These are phyloP conservation scores for Stomatorhinus ivindoensis DNA, from an alignment of 2,113 vertebrate species.

Conservation along the genomic window DNA sequence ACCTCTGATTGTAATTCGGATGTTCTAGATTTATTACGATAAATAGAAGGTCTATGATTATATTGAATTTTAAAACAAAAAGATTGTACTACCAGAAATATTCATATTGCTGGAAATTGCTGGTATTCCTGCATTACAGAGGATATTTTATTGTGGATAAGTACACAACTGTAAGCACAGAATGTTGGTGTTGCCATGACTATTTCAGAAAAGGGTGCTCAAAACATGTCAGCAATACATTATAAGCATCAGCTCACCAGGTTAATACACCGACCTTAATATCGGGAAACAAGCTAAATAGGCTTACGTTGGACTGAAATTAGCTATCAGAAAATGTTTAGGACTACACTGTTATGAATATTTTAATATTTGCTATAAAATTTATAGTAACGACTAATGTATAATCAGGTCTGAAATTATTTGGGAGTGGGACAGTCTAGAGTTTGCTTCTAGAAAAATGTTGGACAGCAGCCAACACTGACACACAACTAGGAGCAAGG, in stretches of 20 bases:
- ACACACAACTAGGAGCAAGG: neutral
- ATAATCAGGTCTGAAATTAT: neutral
- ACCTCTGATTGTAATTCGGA: neutral
- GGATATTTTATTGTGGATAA: neutral
- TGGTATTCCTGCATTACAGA: neutral
- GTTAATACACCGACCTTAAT: neutral
- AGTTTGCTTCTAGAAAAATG: neutral
- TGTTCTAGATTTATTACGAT: neutral
- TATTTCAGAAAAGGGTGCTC: neutral
- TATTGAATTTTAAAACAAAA: neutral
- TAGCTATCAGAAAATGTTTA: neutral
- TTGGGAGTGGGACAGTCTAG: neutral
- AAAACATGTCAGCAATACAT: neutral
- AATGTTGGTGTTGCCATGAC: neutral
- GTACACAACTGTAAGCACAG: neutral
- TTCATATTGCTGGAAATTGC: neutral
- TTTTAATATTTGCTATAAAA: neutral
- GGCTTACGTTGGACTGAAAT: neutral
- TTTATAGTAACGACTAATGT: neutral
- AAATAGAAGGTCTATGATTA: neutral
- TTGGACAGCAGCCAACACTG: neutral
- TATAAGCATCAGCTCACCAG: neutral
- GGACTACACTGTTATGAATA: neutral
- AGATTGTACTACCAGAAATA: neutral
- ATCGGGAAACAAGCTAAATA: neutral